Conservation (phyloP, 2,888 invertebrate genomes). For the Crematogaster levior region DNA sequence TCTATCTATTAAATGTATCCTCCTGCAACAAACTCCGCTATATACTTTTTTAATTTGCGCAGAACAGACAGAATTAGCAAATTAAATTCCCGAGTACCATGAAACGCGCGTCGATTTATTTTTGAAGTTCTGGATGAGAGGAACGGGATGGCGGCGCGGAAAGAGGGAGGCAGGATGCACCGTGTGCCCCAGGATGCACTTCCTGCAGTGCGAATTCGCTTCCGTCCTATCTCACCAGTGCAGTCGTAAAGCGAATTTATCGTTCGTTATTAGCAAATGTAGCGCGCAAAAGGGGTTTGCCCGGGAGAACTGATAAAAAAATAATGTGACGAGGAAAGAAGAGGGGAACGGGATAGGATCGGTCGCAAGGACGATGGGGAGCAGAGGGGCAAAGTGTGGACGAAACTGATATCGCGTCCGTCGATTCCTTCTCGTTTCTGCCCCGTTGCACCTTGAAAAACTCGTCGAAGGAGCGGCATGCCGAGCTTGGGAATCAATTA, state of each 20-base stretch:
- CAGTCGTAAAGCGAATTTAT: conserved; percentile 69
- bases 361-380: conserved; percentile 23
- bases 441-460: conserved; percentile 69
- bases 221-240: conserved; percentile 60
- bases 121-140: conserved; percentile 9
- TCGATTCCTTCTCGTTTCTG: conserved; percentile 70
- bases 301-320: conserved; percentile 52
- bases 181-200: conserved; percentile 40
- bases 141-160: background rate
- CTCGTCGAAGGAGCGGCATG: conserved; percentile 57
- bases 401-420: conserved; percentile 68
- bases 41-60: conserved; percentile 9
- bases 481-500: conserved; percentile 70
- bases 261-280: conserved; percentile 73
- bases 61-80: conserved; percentile 11
- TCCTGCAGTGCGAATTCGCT: conserved; percentile 32
- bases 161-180: background rate
- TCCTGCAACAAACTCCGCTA: background rate
- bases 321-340: background rate
- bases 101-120: conserved; percentile 38
- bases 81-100: conserved; percentile 19
- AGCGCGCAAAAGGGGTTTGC: conserved; percentile 59
- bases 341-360: background rate
- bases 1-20: conserved; percentile 22
- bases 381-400: conserved; percentile 54